Evolutionary conservation across 2,888 invertebrate species (phyloP), one percentile per base, ranked within the genome.

Genomic region (Tyria jacobaeae): DNA sequence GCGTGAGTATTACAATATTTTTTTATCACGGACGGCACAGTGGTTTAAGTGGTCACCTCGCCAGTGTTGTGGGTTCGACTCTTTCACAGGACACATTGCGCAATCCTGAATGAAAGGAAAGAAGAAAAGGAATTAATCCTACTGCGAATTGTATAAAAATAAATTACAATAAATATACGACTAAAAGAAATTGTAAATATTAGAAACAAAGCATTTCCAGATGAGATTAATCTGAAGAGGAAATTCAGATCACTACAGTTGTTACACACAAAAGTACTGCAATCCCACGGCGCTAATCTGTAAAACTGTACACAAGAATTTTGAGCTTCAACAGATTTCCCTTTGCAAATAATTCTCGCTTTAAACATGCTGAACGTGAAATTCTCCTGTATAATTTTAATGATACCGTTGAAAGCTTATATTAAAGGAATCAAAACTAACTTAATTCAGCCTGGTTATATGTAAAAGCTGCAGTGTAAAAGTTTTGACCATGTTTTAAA

Each of bases 321-420:
- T n/a, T 21, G 7, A 21, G 15, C 34, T 14, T 34, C 6, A 14
- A 21, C 3, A 34, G 6, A 31, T 50, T 27, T 50, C 31, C 34
- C 34, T 17, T n/a, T 34, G 14, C 51, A 35, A 35, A 51, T 51
- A 34, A 51, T 51, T 51, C 12, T 34, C 17, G 51, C 12, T 31
- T 35, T 34, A 51, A 35, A 51, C 21, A 7, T 17, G 34, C 12
- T 21, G 7, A 51, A 35, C n/a, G 34, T 21, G 12, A 51, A 51
- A 51, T 51, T 35, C 51, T 34, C 14, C 34, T 21, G 21, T 21
- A 21, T 51, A 34, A 15, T 21, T 35, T 51, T 51, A 51, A 34
- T 7, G 17, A 14, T 51, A 34, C 1, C 1, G 44, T 44, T 44
- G 21, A 44, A 21, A 3, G 21, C 21, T 21, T 6, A 21, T 10